phyloP scores from a whole-genome alignment of 2,113 vertebrate species.

The Arizona elegans region DNA sequence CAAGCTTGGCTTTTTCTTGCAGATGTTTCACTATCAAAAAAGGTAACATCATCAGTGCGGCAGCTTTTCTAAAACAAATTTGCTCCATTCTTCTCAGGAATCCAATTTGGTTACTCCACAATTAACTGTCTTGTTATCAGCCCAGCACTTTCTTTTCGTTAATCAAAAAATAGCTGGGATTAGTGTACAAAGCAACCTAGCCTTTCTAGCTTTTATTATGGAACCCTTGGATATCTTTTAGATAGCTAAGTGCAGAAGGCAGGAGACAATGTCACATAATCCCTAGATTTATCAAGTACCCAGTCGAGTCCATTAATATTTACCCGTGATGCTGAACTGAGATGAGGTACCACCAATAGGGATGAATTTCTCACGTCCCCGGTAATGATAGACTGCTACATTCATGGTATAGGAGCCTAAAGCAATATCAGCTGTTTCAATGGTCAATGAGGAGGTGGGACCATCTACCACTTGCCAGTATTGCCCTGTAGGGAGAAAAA shows the following conservation, averaged over 20 bases:
- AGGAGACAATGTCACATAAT: not conserved
- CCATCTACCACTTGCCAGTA: conserved; percentile 93
- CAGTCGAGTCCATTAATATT: conserved; percentile 3
- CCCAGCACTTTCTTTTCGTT: not conserved
- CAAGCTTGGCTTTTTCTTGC: not conserved
- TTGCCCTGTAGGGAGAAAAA: conserved; percentile 66
- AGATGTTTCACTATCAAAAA: not conserved
- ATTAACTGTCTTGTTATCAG: not conserved
- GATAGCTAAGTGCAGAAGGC: not conserved
- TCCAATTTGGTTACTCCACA: not conserved
- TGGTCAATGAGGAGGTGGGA: conserved; percentile 77
- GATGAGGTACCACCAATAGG: conserved; percentile 80
- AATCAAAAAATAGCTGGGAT: not conserved
- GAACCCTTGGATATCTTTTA: not conserved
- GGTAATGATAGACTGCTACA: conserved; percentile 86
- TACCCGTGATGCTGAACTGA: conserved; percentile 86
- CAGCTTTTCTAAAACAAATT: not conserved
- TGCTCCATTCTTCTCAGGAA: not conserved
- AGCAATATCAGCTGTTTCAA: conserved; percentile 74
- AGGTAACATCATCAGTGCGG: not conserved
- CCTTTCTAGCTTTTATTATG: not conserved
- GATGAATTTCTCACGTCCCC: conserved; percentile 80
- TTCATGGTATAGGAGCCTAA: conserved; percentile 90
- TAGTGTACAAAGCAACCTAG: not conserved
- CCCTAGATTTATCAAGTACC: not conserved